phyloP scores from a whole-genome alignment of 2,113 vertebrate genomes.

The Benitochromis conjunctus region DNA sequence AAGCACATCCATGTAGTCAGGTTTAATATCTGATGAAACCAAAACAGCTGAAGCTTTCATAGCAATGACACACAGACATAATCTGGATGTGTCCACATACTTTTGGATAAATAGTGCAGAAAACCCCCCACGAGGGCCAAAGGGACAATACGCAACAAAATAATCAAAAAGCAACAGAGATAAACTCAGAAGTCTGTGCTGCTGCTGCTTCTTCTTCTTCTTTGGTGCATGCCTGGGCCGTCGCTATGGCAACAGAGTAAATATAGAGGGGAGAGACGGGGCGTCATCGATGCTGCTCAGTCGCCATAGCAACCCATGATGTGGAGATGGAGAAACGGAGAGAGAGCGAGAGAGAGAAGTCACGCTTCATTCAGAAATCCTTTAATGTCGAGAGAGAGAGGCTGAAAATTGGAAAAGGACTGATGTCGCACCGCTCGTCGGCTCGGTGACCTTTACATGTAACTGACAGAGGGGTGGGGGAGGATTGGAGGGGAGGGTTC shows the following conservation, averaged over 20 bases:
- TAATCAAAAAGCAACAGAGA: neutral
- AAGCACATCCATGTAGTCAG: neutral
- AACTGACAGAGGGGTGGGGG: neutral
- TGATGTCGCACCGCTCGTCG: neutral
- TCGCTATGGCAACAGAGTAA: constrained; percentile 63
- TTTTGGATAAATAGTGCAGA: neutral
- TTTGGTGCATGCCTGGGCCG: constrained; percentile 18
- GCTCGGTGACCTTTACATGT: neutral
- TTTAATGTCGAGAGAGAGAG: neutral
- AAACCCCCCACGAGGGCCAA: neutral
- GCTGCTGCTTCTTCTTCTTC: neutral
- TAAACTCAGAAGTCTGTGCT: neutral
- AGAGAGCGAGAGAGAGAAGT: neutral
- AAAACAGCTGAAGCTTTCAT: neutral
- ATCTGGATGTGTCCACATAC: neutral
- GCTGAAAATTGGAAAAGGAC: neutral
- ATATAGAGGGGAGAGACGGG: constrained; percentile 58
- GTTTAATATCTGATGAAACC: neutral
- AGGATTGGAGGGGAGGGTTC: neutral
- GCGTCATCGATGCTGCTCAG: constrained; percentile 40
- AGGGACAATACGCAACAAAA: neutral
- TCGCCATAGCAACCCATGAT: constrained; percentile 43
- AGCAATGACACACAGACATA: neutral
- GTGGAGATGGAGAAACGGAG: neutral
- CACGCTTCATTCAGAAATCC: constrained; percentile 49